A percentile compares a stretch with the other conserved stretches of the same genome.
phyloP scores from a whole-genome alignment of 2,797 vertebrate species.

The Labeo calbasu region DNA sequence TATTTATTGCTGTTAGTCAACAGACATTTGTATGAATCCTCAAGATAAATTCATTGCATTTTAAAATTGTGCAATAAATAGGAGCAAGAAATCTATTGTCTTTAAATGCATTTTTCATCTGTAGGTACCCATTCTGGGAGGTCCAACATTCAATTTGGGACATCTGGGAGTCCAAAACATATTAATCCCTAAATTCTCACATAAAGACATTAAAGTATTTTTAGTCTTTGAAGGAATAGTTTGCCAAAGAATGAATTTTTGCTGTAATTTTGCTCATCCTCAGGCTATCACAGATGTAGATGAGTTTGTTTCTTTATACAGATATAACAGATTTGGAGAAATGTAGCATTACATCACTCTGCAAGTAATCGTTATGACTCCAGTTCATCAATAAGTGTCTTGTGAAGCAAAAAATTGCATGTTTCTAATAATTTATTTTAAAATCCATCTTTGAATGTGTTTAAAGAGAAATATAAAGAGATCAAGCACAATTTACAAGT shows the following conservation, averaged over 20 bases:
- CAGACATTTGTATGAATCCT: slow-evolving; percentile 78
- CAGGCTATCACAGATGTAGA: neutral
- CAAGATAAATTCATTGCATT: slow-evolving; percentile 74
- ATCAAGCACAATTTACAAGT: neutral
- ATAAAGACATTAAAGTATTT: slow-evolving; percentile 8
- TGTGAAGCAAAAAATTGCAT: no score
- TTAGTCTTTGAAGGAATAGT: neutral
- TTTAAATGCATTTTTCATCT: neutral
- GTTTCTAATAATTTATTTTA: no score
- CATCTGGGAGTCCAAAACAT: slow-evolving; percentile 3
- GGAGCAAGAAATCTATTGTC: slow-evolving; percentile 30
- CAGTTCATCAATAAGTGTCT: no score
- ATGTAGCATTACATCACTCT: neutral
- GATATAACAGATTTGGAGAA: neutral
- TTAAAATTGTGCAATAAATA: slow-evolving; percentile 64
- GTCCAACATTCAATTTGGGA: slow-evolving; percentile 1
- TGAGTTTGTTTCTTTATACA: neutral
- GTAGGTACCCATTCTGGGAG: neutral
- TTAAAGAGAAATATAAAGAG: neutral
- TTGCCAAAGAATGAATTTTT: neutral
- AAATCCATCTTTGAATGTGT: no score
- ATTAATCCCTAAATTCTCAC: slow-evolving; percentile 22
- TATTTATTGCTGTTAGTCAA: slow-evolving; percentile 82
- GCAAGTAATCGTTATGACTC: no score
- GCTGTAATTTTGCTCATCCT: neutral